Percentiles rank a stretch among this genome's conserved stretches.
phyloP scores from a whole-genome alignment of 2,113 vertebrate species.

The Butastur rufipennis region DNA sequence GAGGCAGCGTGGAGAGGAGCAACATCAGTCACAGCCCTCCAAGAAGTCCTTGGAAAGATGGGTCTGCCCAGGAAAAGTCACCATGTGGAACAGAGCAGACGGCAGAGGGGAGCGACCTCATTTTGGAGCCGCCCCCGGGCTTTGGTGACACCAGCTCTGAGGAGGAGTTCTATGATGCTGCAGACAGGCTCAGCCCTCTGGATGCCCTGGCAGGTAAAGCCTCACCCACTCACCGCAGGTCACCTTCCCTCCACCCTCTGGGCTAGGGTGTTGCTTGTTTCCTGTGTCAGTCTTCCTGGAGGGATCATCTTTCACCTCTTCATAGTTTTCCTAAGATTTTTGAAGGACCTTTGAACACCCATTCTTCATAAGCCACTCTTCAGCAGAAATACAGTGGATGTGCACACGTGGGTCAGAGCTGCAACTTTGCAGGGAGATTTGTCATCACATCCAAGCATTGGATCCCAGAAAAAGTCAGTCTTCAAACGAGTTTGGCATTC shows the following conservation, averaged over 20 bases:
- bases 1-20: slow-evolving; percentile 66
- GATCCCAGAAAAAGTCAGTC: neutral
- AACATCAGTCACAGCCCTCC: slow-evolving; percentile 27
- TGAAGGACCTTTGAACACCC: neutral
- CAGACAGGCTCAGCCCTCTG: slow-evolving; percentile 84
- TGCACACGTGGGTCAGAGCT: neutral
- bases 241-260: neutral
- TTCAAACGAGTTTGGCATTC: neutral
- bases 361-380: neutral
- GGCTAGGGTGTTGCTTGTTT: neutral
- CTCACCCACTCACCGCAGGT: accelerated
- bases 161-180: slow-evolving; percentile 92
- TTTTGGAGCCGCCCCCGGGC: slow-evolving; percentile 74
- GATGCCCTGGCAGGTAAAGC: slow-evolving; percentile 62
- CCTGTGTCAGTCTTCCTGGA: accelerated
- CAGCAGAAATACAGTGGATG: neutral
- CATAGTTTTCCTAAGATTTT: neutral
- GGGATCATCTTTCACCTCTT: neutral
- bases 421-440: neutral
- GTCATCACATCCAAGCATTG: neutral
- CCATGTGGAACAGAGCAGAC: neutral
- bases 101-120: neutral
- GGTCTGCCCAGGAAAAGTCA: neutral
- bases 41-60: neutral
- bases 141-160: slow-evolving; percentile 89